A percentile compares a stretch with the other conserved stretches of the same genome.
Evolutionary conservation across 1,140 invertebrate genomes (phyloP).

Genomic region (Proctacanthus coquilletti): DNA sequence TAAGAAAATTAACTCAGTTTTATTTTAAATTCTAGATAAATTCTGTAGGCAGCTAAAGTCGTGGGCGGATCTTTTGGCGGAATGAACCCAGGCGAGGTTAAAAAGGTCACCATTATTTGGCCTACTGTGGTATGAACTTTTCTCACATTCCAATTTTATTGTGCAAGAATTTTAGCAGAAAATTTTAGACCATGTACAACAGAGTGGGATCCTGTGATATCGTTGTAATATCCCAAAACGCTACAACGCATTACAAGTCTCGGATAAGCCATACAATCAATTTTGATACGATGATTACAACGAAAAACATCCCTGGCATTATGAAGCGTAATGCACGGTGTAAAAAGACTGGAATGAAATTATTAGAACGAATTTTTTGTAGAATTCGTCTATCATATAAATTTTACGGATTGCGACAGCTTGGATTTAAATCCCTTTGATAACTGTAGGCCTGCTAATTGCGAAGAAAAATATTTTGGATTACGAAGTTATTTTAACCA

Average conservation of each 20-base stretch:
- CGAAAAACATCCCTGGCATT: too few species aligned
- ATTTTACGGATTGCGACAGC: constrained; percentile 16
- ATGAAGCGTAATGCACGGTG: too few species aligned
- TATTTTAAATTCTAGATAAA: not conserved
- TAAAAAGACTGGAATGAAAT: too few species aligned
- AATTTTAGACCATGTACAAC: constrained; percentile 18
- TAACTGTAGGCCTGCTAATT: constrained; percentile 20
- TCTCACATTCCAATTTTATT: not conserved
- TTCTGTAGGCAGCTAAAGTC: constrained; percentile 10
- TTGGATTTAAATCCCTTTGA: constrained; percentile 21
- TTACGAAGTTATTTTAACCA: constrained; percentile 18
- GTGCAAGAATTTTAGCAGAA: not conserved
- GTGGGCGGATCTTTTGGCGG: constrained; percentile 18
- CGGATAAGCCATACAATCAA: too few species aligned
- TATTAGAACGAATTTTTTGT: too few species aligned
- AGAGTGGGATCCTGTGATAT: constrained; percentile 22
- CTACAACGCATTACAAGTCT: too few species aligned
- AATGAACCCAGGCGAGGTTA: constrained; percentile 14
- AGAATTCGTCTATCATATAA: too few species aligned
- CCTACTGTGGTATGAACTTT: constrained; percentile 18
- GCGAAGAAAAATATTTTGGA: constrained; percentile 24
- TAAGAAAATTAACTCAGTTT: too few species aligned
- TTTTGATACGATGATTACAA: too few species aligned
- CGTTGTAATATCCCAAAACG: constrained; percentile 10
- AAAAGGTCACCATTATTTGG: constrained; percentile 19